Evolutionary conservation across 2,113 vertebrate species (phyloP).

Genomic region (Agapornis roseicollis): DNA sequence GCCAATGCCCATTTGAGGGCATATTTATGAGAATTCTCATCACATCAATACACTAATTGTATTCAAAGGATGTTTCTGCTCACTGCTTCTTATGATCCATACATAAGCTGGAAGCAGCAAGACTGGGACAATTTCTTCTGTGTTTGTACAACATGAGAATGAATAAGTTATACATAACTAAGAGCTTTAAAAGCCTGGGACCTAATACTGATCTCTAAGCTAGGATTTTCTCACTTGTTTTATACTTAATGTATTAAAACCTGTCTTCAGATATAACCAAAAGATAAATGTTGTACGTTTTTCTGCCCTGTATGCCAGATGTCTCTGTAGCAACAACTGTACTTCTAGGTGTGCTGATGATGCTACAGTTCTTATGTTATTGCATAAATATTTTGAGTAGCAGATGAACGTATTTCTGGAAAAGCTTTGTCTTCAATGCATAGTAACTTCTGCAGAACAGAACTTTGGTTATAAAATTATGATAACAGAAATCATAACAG

Average conservation of each 20-base stretch:
- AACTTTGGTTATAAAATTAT: not conserved
- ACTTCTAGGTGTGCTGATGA: not conserved
- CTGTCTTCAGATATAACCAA: not conserved
- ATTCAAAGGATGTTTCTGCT: conserved; percentile 7
- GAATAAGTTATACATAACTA: not conserved
- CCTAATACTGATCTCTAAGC: not conserved
- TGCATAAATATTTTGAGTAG: not conserved
- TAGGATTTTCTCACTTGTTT: not conserved
- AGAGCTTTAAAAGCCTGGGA: not conserved
- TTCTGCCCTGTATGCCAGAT: not conserved
- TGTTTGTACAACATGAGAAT: not conserved
- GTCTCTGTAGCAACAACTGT: not conserved
- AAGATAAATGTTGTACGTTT: not conserved
- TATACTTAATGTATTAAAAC: not conserved
- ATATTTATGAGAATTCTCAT: not conserved
- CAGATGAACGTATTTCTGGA: not conserved
- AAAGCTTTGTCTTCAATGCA: not conserved
- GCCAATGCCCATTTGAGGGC: not conserved
- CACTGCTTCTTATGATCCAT: not conserved
- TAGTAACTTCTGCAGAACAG: not conserved
- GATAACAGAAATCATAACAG: not conserved
- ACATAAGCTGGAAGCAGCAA: not conserved
- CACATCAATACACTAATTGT: not conserved
- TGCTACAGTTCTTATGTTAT: not conserved
- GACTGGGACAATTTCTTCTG: not conserved